Evolutionary conservation across 1,140 invertebrate genomes (phyloP).

Genomic region (Hermetia illucens): DNA sequence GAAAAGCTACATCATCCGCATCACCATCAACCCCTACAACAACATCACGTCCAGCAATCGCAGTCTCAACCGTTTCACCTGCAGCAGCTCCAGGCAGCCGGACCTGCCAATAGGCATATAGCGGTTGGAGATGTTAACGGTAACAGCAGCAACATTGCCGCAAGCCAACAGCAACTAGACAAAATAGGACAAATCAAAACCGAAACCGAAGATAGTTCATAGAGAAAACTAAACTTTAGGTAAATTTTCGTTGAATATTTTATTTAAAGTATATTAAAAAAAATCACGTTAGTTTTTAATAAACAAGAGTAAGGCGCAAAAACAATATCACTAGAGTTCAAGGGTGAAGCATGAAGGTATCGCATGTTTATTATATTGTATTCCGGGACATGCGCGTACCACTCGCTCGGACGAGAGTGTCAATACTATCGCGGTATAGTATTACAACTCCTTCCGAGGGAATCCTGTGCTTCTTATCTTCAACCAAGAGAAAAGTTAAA

Average conservation of each 20-base stretch:
- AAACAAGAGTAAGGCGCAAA: background rate
- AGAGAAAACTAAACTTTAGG: constrained; percentile 3
- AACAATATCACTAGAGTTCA: background rate
- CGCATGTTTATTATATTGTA: too few relatives aligned
- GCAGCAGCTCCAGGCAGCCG: too few relatives aligned
- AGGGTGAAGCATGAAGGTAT: constrained; percentile 14
- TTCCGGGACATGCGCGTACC: too few relatives aligned
- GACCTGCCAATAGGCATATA: too few relatives aligned
- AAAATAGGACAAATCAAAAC: constrained; percentile 1
- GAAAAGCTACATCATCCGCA: too few relatives aligned
- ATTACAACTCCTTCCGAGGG: too few relatives aligned
- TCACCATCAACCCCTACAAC: background rate
- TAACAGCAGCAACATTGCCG: too few relatives aligned
- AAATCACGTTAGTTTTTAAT: background rate
- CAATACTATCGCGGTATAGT: constrained; percentile 4
- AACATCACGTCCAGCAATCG: too few relatives aligned
- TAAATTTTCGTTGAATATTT: constrained; percentile 1
- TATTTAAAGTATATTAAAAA: background rate
- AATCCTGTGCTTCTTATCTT: too few relatives aligned
- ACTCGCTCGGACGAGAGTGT: background rate
- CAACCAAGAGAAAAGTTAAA: background rate
- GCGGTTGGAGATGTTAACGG: constrained; percentile 2
- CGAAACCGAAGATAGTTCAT: constrained; percentile 5
- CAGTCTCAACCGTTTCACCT: too few relatives aligned
- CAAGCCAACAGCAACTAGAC: too few relatives aligned